These are phyloP conservation scores for Philereme vetulata DNA, from an alignment of 2,888 invertebrate genomes.

Conservation along the genomic window DNA sequence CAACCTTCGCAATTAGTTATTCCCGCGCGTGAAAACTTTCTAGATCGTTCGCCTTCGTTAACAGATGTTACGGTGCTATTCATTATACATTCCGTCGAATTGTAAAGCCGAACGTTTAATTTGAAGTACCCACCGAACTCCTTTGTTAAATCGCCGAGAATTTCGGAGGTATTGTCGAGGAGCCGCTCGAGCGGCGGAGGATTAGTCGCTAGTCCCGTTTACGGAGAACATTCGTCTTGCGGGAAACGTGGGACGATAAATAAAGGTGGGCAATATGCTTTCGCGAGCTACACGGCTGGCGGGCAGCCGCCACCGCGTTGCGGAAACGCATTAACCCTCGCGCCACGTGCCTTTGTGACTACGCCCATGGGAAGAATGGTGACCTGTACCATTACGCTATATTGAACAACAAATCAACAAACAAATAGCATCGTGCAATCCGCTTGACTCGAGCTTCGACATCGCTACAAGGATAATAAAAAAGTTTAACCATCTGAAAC, in stretches of 20 bases:
- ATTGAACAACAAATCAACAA: slow-evolving; percentile 53
- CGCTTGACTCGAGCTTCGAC: slow-evolving; percentile 48
- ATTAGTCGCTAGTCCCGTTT: slow-evolving; percentile 69
- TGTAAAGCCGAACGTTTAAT: slow-evolving; percentile 83
- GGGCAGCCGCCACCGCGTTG: slow-evolving; percentile 39
- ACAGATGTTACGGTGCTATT: slow-evolving; percentile 84
- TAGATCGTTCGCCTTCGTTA: slow-evolving; percentile 84
- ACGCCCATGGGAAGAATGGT: slow-evolving; percentile 49
- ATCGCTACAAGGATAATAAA: slow-evolving; percentile 59
- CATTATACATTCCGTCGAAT: slow-evolving; percentile 84
- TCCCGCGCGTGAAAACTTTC: slow-evolving; percentile 84
- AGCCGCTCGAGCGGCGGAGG: slow-evolving; percentile 59
- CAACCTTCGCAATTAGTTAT: slow-evolving; percentile 84
- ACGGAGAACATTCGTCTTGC: slow-evolving; percentile 63
- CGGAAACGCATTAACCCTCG: slow-evolving; percentile 52
- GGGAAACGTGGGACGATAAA: slow-evolving; percentile 63
- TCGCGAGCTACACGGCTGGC: slow-evolving; percentile 37
- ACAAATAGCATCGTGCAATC: slow-evolving; percentile 50
- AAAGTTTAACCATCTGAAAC: slow-evolving; percentile 56
- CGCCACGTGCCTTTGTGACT: slow-evolving; percentile 45
- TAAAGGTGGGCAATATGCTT: slow-evolving; percentile 64
- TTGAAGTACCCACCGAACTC: slow-evolving; percentile 78
- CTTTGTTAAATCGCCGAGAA: slow-evolving; percentile 72
- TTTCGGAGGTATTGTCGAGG: slow-evolving; percentile 63
- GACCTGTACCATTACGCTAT: slow-evolving; percentile 49